Percentiles rank a stretch among this genome's conserved stretches.
phyloP scores from a whole-genome alignment of 2,797 vertebrate genomes.

The Enteromius paludinosus region DNA sequence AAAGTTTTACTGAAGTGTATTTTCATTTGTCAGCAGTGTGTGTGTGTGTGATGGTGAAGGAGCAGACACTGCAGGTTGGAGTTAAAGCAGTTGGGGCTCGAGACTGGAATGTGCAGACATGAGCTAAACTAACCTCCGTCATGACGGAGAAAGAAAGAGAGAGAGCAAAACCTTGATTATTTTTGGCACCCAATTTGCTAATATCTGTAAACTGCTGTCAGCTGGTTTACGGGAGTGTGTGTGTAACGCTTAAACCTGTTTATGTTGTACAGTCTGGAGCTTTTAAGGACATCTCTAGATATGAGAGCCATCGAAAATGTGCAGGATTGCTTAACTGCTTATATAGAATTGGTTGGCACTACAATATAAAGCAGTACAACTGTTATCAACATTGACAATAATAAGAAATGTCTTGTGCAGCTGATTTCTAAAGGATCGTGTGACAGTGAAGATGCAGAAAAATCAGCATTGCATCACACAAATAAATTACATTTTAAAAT shows the following conservation, averaged over 20 bases:
- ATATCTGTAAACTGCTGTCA: conserved; percentile 16
- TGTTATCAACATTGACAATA: not conserved
- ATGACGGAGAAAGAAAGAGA: not conserved
- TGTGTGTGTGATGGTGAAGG: conserved; percentile 35
- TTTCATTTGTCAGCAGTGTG: conserved; percentile 49
- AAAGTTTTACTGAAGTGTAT: conserved; percentile 58
- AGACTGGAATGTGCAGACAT: conserved; percentile 72
- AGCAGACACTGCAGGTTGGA: conserved; percentile 50
- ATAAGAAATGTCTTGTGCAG: not conserved
- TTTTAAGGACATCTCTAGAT: not conserved
- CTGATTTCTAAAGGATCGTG: not conserved
- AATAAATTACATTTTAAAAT: not conserved
- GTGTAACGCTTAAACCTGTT: not conserved
- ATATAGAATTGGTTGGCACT: not conserved
- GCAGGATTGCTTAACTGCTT: no score
- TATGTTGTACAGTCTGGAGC: not conserved
- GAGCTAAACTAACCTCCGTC: conserved; percentile 30
- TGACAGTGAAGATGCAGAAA: not conserved
- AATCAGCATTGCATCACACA: not conserved
- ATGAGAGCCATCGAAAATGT: not conserved
- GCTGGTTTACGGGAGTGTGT: not conserved
- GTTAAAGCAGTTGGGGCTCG: conserved; percentile 64
- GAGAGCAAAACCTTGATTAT: not conserved
- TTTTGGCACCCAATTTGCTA: conserved; percentile 20
- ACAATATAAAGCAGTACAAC: not conserved